Evolutionary conservation across 2,888 invertebrate genomes (phyloP).

Genomic region (Dione juno): DNA sequence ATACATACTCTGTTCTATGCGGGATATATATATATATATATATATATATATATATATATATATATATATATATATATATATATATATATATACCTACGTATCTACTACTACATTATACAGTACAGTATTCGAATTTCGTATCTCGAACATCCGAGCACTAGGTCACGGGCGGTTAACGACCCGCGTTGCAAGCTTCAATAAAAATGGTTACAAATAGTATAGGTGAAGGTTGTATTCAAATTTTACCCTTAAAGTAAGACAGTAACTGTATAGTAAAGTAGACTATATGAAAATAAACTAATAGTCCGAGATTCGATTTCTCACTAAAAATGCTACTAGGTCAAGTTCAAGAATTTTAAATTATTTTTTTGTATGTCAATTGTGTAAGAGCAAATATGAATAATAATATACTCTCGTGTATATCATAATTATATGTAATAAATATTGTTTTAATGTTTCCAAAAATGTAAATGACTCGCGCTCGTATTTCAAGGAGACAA

Average conservation of each 20-base stretch:
- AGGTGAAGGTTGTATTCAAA: not conserved
- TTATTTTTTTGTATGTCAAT: too few species aligned
- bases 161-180: constrained; percentile 12
- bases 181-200: not conserved
- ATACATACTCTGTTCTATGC: too few species aligned
- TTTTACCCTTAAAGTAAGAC: not conserved
- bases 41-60: too few species aligned
- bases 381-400: too few species aligned
- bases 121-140: not conserved
- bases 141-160: not conserved
- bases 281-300: not conserved
- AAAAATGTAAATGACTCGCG: not conserved
- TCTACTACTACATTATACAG: not conserved
- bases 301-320: not conserved
- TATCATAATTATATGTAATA: not conserved
- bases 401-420: not conserved
- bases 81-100: too few species aligned
- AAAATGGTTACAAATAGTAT: not conserved
- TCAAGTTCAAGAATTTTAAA: too few species aligned
- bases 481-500: constrained; percentile 3
- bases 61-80: too few species aligned
- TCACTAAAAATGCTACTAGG: not conserved
- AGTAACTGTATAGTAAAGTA: too few species aligned
- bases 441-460: not conserved
- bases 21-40: too few species aligned